Conservation (phyloP, 2,113 vertebrate genomes). For the Climacteris rufus region DNA sequence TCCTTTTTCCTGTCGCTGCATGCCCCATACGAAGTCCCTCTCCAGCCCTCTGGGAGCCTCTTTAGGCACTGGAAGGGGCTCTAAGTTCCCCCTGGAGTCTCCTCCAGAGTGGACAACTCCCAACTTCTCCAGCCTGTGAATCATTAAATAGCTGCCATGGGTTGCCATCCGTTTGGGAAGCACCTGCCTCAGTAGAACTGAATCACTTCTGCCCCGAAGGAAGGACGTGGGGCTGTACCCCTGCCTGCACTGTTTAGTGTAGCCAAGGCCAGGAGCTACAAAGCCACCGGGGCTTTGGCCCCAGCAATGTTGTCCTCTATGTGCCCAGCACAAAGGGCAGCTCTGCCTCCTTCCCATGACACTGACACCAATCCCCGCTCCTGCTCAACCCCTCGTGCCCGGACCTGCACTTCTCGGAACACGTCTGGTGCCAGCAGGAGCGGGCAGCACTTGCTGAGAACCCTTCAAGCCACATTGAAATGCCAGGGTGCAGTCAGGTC, state of each 20-base stretch:
- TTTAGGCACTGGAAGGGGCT: neutral
- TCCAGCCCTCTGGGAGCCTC: neutral
- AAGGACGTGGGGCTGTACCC: neutral
- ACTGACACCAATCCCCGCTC: neutral
- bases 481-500: accelerated
- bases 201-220: neutral
- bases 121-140: accelerated
- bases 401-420: accelerated
- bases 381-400: accelerated
- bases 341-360: neutral
- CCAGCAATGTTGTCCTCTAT: accelerated
- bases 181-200: neutral
- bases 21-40: neutral
- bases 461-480: neutral
- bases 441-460: neutral
- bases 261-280: neutral
- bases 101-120: neutral
- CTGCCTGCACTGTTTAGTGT: accelerated
- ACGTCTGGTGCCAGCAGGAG: neutral
- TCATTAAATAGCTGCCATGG: neutral
- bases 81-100: neutral
- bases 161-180: too few relatives aligned
- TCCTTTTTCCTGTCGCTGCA: neutral
- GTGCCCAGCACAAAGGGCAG: neutral
- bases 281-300: neutral